phyloP scores from a whole-genome alignment of 2,888 invertebrate genomes.

The Nemurella pictetii region DNA sequence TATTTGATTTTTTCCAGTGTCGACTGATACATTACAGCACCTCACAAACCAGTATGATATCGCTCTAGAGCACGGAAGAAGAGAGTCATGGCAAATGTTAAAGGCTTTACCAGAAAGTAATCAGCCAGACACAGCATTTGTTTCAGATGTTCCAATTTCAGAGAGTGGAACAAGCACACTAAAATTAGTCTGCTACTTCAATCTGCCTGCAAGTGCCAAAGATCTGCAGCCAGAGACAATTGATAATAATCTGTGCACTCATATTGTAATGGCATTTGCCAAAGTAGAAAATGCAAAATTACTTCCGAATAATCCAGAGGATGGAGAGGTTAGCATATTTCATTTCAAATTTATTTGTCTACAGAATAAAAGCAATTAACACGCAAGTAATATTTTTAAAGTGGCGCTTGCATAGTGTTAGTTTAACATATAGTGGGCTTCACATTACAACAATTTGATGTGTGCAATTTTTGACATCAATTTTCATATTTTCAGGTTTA shows the following conservation, averaged over 20 bases:
- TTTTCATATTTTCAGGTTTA: conserved; percentile 50
- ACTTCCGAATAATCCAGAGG: background rate
- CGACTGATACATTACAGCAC: background rate
- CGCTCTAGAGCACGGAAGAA: background rate
- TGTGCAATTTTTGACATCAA: no score
- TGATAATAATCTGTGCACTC: conserved; percentile 77
- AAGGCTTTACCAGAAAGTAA: no score
- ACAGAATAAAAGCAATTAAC: background rate
- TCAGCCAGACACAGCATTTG: background rate
- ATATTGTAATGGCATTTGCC: conserved; percentile 79
- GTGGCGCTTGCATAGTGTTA: no score
- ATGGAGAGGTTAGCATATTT: conserved; percentile 1
- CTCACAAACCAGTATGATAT: background rate
- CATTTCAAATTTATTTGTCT: background rate
- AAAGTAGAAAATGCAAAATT: conserved; percentile 57
- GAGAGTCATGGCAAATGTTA: background rate
- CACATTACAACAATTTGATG: no score
- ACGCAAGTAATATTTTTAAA: no score
- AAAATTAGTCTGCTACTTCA: conserved; percentile 14
- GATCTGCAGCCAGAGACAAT: conserved; percentile 61
- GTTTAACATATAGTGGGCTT: no score
- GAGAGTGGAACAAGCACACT: background rate
- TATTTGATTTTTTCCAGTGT: background rate
- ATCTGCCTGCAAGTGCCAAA: conserved; percentile 34
- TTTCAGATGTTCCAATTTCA: background rate